Percentiles rank a stretch among this genome's conserved stretches.
These are phyloP conservation scores for Temnothorax curvispinosus DNA, from an alignment of 1,140 invertebrate genomes.

Conservation along the genomic window DNA sequence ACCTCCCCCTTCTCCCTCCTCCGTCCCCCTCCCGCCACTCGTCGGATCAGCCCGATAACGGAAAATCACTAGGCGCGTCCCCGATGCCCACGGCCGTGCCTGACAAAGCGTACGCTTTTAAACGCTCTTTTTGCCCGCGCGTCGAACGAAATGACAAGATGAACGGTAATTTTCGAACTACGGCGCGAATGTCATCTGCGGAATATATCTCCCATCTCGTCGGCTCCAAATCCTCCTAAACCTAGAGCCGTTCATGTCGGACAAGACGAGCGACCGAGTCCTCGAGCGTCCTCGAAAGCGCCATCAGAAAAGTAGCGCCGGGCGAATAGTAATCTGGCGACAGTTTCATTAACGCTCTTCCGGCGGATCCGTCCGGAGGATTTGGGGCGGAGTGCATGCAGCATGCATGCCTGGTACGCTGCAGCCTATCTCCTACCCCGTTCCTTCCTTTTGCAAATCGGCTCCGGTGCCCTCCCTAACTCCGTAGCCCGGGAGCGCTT, in stretches of 20 bases:
- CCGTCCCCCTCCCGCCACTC: neutral
- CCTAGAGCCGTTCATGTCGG: neutral
- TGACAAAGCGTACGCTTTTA: constrained; percentile 31
- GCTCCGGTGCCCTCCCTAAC: constrained; percentile 56
- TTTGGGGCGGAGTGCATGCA: constrained; percentile 29
- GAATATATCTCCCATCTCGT: constrained; percentile 22
- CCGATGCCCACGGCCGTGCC: constrained; percentile 28
- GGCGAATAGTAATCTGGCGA: constrained; percentile 51
- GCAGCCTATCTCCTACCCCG: constrained; percentile 28
- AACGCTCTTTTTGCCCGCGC: constrained; percentile 16
- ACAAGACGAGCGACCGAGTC: constrained; percentile 36
- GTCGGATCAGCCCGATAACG: constrained; percentile 67
- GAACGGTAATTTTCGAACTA: constrained; percentile 51
- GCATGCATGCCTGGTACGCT: constrained; percentile 17
- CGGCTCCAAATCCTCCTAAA: constrained; percentile 10
- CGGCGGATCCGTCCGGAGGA: constrained; percentile 31
- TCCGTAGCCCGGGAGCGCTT: constrained; percentile 53
- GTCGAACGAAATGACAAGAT: constrained; percentile 50
- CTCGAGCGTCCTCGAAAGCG: constrained; percentile 46
- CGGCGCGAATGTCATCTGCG: neutral
- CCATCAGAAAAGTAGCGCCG: constrained; percentile 32
- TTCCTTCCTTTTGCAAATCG: constrained; percentile 61
- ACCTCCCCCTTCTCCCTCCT: neutral
- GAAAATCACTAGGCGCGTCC: constrained; percentile 68
- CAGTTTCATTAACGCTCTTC: constrained; percentile 61